Base-by-base conservation (phyloP, 2,797 vertebrate species). In the Clarias pachynema region DNA sequence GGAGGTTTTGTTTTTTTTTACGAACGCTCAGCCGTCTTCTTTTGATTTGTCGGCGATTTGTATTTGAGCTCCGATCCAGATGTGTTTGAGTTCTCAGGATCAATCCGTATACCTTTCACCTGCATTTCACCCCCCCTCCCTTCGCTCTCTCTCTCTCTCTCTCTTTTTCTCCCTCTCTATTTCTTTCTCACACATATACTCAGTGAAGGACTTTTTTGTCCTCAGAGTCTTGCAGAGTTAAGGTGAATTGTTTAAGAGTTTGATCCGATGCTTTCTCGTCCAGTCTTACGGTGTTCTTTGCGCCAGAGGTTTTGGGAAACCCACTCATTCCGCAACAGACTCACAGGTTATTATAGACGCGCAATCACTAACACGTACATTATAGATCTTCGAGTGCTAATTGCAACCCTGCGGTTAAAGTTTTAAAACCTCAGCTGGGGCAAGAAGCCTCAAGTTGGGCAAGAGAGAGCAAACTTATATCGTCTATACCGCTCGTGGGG, bases 51-150 rank as follows among this genome's bases (percentile, higher is more conserved):
- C 49, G 16, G 37, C 31, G 72, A 78, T 75, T 75, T 78, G 66
- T 44, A 77, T 82, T 60, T 59, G 66, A 72, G 57, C 74, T 86
- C n/a, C 24, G 81, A 72, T 56, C 80, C 80, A 83, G 85, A 82
- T 63, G 53, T 77, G 9, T 31, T 79, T 59, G 37, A 44, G 37
- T 84, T 59, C 20, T 5, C 37, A n/a, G 5, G 22, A 40, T 82
- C 31, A 60, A 4, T 34, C 22, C 6, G 15, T 69, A 29, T 77
- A 34, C 5, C 4, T 34, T 59, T 79, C 57, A 79, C 34, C 77
- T 63, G 26, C 16, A 2, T 29, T 49, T 34, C 18, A 34, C 9
- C 59, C 16, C 24, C 31, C 8, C 29, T 34, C 16, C 26, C 34
- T n/a, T 34, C 31, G 20, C 16, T 20, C 9, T 14, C 26, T 22